phyloP scores from a whole-genome alignment of 2,113 vertebrate genomes.

The Noturus placidus region DNA sequence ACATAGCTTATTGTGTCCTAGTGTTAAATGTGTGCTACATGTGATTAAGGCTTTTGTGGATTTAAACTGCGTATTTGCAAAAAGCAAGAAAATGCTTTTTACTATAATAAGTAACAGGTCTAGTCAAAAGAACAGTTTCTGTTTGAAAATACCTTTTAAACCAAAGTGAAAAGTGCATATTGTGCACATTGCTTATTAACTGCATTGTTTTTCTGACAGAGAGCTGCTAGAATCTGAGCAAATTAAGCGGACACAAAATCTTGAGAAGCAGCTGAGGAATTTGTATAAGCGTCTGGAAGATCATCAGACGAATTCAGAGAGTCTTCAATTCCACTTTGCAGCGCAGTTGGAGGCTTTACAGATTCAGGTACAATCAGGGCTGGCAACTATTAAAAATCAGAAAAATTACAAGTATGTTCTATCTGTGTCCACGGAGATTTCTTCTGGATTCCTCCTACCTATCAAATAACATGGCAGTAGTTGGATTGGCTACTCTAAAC shows the following conservation, averaged over 20 bases:
- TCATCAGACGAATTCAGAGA: constrained; percentile 51
- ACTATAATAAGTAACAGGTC: neutral
- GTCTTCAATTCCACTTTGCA: constrained; percentile 52
- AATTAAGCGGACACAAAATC: constrained; percentile 34
- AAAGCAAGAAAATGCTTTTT: neutral
- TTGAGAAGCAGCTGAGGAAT: constrained; percentile 54
- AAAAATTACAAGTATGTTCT: neutral
- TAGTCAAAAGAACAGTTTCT: neutral
- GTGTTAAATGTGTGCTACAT: neutral
- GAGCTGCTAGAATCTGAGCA: constrained; percentile 49
- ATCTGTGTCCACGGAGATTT: neutral
- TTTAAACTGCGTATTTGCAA: neutral
- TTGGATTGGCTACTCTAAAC: neutral
- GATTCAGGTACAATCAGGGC: constrained; percentile 43
- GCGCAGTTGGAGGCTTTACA: constrained; percentile 51
- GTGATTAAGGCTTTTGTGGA: neutral
- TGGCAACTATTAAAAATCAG: neutral
- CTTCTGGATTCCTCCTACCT: neutral
- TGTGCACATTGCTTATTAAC: neutral
- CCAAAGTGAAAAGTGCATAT: neutral
- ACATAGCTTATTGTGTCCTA: neutral
- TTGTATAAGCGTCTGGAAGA: constrained; percentile 55
- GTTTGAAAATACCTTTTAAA: neutral
- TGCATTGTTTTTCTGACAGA: constrained; percentile 29
- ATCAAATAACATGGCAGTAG: neutral